These are phyloP conservation scores for Petrocephalus sullivani DNA, from an alignment of 2,797 vertebrate genomes.

Conservation along the genomic window DNA sequence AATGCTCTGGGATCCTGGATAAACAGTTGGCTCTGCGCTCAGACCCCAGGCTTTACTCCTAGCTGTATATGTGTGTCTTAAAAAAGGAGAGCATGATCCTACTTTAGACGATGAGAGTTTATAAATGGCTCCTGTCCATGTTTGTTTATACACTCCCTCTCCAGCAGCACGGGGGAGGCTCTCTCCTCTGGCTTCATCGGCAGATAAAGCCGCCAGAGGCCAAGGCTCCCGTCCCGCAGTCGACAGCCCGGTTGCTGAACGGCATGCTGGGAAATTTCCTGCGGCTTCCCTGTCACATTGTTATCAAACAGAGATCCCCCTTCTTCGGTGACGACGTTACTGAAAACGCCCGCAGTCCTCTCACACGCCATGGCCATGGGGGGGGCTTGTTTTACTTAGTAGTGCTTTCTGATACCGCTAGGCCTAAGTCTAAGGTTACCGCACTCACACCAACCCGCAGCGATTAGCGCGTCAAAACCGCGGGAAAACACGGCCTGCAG, in stretches of 20 bases:
- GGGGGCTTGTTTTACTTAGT: not conserved
- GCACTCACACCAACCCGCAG: not conserved
- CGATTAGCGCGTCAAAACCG: not conserved
- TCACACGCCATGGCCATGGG: not conserved
- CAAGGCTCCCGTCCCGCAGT: not conserved
- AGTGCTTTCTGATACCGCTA: not conserved
- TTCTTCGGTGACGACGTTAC: not conserved
- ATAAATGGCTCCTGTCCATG: slow-evolving; percentile 5
- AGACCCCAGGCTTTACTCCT: not conserved
- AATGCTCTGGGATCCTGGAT: not conserved
- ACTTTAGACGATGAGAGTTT: not conserved
- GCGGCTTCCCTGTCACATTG: not conserved
- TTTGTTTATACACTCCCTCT: not conserved
- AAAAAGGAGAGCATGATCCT: not conserved
- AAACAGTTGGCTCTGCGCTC: not conserved
- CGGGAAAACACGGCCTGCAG: not conserved
- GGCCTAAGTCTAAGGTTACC: not conserved
- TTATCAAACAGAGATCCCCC: not conserved
- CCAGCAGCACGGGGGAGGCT: not conserved
- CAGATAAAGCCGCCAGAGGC: not conserved
- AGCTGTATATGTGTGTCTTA: not conserved
- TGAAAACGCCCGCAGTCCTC: no score
- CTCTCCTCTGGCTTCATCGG: not conserved
- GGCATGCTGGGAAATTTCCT: not conserved
- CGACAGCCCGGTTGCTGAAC: not conserved